Percentiles rank a stretch among this genome's conserved stretches.
phyloP scores from a whole-genome alignment of 2,797 vertebrate genomes.

The Cetoscarus ocellatus region DNA sequence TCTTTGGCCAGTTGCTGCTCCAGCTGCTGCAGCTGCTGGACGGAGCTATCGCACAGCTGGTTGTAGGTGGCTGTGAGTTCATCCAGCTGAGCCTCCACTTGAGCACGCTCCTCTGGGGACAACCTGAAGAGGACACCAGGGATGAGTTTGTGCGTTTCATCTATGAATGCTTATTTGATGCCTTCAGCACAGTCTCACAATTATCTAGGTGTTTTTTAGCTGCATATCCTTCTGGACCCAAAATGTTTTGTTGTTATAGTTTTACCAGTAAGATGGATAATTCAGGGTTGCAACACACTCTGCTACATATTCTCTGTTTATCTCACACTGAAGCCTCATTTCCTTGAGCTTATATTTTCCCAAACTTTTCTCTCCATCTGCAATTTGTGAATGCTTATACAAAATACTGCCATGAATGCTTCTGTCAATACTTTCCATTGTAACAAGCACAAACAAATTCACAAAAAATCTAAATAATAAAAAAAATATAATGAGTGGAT shows the following conservation, averaged over 20 bases:
- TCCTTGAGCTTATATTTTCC: no score
- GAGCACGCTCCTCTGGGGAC: slow-evolving; percentile 89
- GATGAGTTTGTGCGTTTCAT: neutral
- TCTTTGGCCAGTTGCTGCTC: slow-evolving; percentile 93
- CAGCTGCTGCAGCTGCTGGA: slow-evolving; percentile 92
- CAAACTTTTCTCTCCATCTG: no score
- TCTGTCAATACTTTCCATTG: no score
- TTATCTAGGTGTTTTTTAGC: neutral
- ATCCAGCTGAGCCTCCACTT: slow-evolving; percentile 88
- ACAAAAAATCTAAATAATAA: no score
- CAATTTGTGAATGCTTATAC: no score
- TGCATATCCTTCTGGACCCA: neutral
- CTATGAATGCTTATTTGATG: neutral
- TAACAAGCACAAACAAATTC: no score
- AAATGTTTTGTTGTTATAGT: neutral
- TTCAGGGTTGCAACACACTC: no score
- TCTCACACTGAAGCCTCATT: no score
- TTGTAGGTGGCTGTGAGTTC: slow-evolving; percentile 90
- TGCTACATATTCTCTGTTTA: no score
- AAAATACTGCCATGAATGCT: no score
- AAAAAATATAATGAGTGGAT: no score
- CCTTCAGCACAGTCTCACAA: no score
- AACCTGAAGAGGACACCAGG: slow-evolving; percentile 79
- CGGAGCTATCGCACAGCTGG: slow-evolving; percentile 88
- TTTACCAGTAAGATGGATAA: neutral